Percentiles rank a stretch among this genome's conserved stretches.
Evolutionary conservation across 2,797 vertebrate species (phyloP).

Genomic region (Coilia nasus): DNA sequence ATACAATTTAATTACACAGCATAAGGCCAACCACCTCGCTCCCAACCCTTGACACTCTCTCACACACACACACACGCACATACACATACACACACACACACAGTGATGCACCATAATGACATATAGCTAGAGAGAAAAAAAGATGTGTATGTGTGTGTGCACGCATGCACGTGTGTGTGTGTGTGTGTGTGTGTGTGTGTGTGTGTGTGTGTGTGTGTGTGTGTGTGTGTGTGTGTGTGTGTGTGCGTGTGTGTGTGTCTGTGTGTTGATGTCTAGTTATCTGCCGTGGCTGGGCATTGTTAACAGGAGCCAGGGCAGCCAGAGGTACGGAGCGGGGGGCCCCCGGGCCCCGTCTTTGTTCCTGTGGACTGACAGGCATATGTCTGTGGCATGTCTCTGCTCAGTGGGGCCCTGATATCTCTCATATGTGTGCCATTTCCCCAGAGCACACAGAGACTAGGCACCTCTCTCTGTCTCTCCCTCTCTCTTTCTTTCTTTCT

Average conservation of each 20-base stretch:
- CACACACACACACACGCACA: slow-evolving; percentile 33
- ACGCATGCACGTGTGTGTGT: slow-evolving; percentile 27
- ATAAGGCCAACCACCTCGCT: slow-evolving; percentile 51
- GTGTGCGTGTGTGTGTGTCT: slow-evolving; percentile 19
- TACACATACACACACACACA: slow-evolving; percentile 37
- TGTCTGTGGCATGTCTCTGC: slow-evolving; percentile 73
- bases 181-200: slow-evolving; percentile 33
- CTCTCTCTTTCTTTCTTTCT: not conserved
- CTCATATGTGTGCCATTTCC: slow-evolving; percentile 85
- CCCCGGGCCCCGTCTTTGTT: slow-evolving; percentile 83
- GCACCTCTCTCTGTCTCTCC: slow-evolving; percentile 43
- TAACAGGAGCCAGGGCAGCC: slow-evolving; percentile 83
- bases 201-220: slow-evolving; percentile 25
- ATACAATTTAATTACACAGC: slow-evolving; percentile 64
- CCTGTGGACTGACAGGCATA: slow-evolving; percentile 84
- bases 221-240: not conserved
- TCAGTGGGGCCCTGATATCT: slow-evolving; percentile 82
- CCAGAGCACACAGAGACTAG: slow-evolving; percentile 74
- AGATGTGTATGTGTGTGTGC: slow-evolving; percentile 28
- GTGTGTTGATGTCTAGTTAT: slow-evolving; percentile 14
- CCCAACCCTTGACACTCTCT: slow-evolving; percentile 48
- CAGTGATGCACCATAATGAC: slow-evolving; percentile 27
- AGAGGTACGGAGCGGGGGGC: slow-evolving; percentile 73
- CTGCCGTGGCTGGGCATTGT: slow-evolving; percentile 63
- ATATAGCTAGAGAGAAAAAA: not conserved